These are phyloP conservation scores for Dascillus cervinus DNA, from an alignment of 2,888 invertebrate species.

Conservation along the genomic window DNA sequence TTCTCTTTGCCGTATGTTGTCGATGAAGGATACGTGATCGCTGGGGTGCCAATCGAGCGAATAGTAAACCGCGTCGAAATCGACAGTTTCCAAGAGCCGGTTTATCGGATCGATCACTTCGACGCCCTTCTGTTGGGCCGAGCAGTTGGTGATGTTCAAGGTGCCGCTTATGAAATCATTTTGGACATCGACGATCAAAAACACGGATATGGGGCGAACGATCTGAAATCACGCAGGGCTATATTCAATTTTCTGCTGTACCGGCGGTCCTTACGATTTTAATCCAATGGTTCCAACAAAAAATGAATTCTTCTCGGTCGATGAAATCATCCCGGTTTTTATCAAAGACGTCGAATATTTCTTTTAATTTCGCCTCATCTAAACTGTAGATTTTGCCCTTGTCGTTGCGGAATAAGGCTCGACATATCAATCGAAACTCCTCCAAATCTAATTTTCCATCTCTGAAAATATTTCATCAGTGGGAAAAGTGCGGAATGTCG, in stretches of 20 bases:
- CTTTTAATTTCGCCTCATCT: slow-evolving; percentile 59
- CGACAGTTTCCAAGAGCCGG: slow-evolving; percentile 67
- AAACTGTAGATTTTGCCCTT: slow-evolving; percentile 76
- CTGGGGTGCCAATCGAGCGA: slow-evolving; percentile 96
- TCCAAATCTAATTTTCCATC: slow-evolving; percentile 69
- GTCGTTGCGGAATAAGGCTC: slow-evolving; percentile 79
- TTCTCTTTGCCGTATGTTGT: slow-evolving; percentile 74
- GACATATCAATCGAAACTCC: slow-evolving; percentile 76
- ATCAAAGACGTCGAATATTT: slow-evolving; percentile 78
- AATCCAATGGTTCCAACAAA: slow-evolving; percentile 88
- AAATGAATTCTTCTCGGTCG: slow-evolving; percentile 74
- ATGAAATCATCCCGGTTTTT: slow-evolving; percentile 67
- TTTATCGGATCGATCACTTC: slow-evolving; percentile 92
- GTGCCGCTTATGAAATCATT: slow-evolving; percentile 97
- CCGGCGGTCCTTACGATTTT: slow-evolving; percentile 69
- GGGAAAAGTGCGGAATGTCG: neutral
- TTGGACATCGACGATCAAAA: slow-evolving; percentile 93
- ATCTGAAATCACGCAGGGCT: slow-evolving; percentile 59
- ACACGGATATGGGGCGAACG: slow-evolving; percentile 77
- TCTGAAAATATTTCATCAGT: slow-evolving; percentile 39
- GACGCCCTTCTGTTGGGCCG: slow-evolving; percentile 82
- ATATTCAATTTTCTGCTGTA: no score
- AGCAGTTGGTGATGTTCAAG: slow-evolving; percentile 86
- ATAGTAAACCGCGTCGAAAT: slow-evolving; percentile 85
- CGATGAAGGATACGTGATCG: slow-evolving; percentile 93